A percentile compares a stretch with the other conserved stretches of the same genome.
Evolutionary conservation across 2,888 invertebrate genomes (phyloP).

Genomic region (Temnothorax rugatulus): DNA sequence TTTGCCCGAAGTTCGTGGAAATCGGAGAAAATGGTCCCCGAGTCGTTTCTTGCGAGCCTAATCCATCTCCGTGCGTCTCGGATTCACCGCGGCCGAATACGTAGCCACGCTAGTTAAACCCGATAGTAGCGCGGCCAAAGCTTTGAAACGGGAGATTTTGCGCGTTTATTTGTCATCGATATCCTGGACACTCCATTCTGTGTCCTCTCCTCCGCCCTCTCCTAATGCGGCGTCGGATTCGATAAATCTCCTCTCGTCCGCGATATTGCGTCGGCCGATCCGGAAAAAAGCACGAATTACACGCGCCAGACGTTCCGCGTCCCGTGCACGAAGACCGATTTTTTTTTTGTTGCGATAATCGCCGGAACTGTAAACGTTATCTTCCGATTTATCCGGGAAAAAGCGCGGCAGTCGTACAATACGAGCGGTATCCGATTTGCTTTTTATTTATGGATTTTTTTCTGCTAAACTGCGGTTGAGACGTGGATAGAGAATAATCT

Average conservation of each 20-base stretch:
- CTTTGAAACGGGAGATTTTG: slow-evolving; percentile 75
- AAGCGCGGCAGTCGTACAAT: slow-evolving; percentile 1
- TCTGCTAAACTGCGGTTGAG: slow-evolving; percentile 24
- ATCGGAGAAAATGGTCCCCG: slow-evolving; percentile 9
- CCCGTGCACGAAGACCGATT: slow-evolving; percentile 14
- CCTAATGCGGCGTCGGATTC: slow-evolving; percentile 52
- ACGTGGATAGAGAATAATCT: slow-evolving; percentile 3
- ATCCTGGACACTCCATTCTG: slow-evolving; percentile 60
- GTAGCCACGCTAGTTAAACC: slow-evolving; percentile 66
- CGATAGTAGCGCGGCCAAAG: slow-evolving; percentile 67
- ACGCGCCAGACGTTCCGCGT: slow-evolving; percentile 48
- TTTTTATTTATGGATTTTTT: slow-evolving; percentile 32
- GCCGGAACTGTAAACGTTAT: slow-evolving; percentile 44
- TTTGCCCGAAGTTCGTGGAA: neutral
- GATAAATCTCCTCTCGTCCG: slow-evolving; percentile 55
- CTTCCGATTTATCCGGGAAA: slow-evolving; percentile 46
- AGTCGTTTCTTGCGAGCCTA: slow-evolving; percentile 45
- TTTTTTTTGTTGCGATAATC: slow-evolving; percentile 17
- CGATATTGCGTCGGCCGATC: slow-evolving; percentile 53
- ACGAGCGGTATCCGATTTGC: slow-evolving; percentile 21
- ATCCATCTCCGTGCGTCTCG: slow-evolving; percentile 59
- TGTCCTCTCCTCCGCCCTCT: neutral
- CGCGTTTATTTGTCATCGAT: slow-evolving; percentile 76
- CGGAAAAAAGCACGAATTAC: slow-evolving; percentile 56
- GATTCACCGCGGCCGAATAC: slow-evolving; percentile 39